Conservation (phyloP, 2,113 vertebrate species). For the Zapornia atra region DNA sequence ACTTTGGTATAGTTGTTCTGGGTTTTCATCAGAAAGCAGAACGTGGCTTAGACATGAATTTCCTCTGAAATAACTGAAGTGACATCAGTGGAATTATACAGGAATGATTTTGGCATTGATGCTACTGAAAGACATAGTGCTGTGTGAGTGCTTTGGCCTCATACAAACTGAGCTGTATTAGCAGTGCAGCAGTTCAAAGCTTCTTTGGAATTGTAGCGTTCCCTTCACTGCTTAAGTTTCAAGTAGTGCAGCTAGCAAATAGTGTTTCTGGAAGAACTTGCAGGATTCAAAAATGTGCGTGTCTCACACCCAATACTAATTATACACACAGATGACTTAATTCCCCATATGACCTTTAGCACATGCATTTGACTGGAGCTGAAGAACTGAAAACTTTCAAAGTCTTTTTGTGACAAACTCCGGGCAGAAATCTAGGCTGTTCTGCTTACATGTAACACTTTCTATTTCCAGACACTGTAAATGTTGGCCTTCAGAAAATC, state of each 20-base stretch:
- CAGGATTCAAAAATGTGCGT: slow-evolving; percentile 17
- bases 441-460: slow-evolving; percentile 28
- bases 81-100: slow-evolving; percentile 72
- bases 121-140: slow-evolving; percentile 66
- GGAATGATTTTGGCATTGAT: slow-evolving; percentile 64
- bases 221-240: slow-evolving; percentile 47
- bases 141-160: slow-evolving; percentile 70
- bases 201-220: slow-evolving; percentile 59
- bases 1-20: slow-evolving; percentile 38
- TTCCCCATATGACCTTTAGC: not conserved
- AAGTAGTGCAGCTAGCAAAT: slow-evolving; percentile 23
- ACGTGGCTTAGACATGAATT: slow-evolving; percentile 59
- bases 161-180: slow-evolving; percentile 66
- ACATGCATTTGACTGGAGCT: slow-evolving; percentile 9
- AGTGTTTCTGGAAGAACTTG: slow-evolving; percentile 48
- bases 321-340: slow-evolving; percentile 17
- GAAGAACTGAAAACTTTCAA: slow-evolving; percentile 35
- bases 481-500: slow-evolving; percentile 35
- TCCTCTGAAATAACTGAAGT: slow-evolving; percentile 62
- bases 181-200: slow-evolving; percentile 57
- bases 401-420: slow-evolving; percentile 28
- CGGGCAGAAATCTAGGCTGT: slow-evolving; percentile 62
- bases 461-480: slow-evolving; percentile 39
- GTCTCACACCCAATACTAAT: not conserved
- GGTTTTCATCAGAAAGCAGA: slow-evolving; percentile 57